Evolutionary conservation across 2,888 invertebrate genomes (phyloP), one percentile per base, ranked within the genome.

Genomic region (Schizaphis graminum): DNA sequence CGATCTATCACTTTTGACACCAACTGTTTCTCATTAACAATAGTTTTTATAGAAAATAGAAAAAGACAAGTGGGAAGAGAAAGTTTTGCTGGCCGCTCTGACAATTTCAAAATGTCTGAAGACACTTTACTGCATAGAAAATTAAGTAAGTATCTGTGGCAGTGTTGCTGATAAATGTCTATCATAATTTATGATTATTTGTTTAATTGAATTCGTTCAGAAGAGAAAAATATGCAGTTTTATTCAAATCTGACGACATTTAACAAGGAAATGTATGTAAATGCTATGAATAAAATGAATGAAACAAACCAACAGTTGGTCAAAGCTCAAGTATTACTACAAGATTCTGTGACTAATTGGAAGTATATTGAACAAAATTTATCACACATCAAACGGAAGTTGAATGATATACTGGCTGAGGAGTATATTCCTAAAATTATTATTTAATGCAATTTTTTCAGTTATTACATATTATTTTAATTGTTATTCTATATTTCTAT

Each of bases 191-290:
- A 8, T 89, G 28, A 44, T 28, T 8, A 28, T n/a, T 28, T 8
- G 16, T 28, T 53, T 44, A 86, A 57, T 93, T 88, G n/a, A 5
- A 41, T 67, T 41, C 44, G 8, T 57, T 90, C 44, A 93, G 93
- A 93, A 90, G 93, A 93, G 35, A 93, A 93, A 93, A 93, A 93
- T n/a, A 86, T 94, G 49, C 93, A 94, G 49, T 94, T 94, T 86
- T 94, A 94, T 49, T 90, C 90, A 35, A 94, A 90, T 61, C 44
- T 93, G 5, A 77, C 93, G 3, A 26, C 85, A 47, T 93, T 93
- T 28, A 85, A 57, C 35, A 93, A 89, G 85, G 90, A 89, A n/a
- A 93, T 93, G 93, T 93, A 89, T 61, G 26, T 89, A 57, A 93
- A 90, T 61, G 93, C 85, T 28, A 88, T 85, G 44, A 90, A 93